Percentiles rank a stretch among this genome's conserved stretches.
Evolutionary conservation across 2,888 invertebrate species (phyloP).

Genomic region (Terebella lapidaria): DNA sequence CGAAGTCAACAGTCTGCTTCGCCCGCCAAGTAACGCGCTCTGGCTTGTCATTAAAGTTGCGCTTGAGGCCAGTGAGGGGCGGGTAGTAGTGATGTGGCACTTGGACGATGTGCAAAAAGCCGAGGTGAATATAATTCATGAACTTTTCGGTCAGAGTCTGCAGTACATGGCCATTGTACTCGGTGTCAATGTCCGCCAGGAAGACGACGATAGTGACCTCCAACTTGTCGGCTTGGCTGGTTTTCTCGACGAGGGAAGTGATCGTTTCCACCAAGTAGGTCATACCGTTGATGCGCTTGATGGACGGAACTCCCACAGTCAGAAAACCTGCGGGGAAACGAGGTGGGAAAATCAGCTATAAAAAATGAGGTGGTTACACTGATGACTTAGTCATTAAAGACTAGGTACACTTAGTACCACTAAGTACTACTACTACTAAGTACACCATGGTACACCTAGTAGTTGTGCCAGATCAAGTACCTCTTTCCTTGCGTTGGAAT

Average conservation of each 20-base stretch:
- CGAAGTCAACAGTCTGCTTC: constrained; percentile 41
- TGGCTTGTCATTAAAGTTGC: constrained; percentile 46
- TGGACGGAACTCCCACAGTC: constrained; percentile 53
- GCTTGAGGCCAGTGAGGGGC: constrained; percentile 27
- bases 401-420: too few species aligned
- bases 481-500: neutral
- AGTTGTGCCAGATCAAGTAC: neutral
- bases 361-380: too few species aligned
- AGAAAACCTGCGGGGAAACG: constrained; percentile 37
- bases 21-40: constrained; percentile 46
- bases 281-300: constrained; percentile 42
- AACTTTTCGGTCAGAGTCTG: constrained; percentile 25
- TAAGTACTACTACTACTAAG: too few species aligned
- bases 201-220: constrained; percentile 48
- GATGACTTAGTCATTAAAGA: too few species aligned
- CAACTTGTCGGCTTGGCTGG: constrained; percentile 33
- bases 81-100: constrained; percentile 35
- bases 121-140: constrained; percentile 33
- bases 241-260: constrained; percentile 45
- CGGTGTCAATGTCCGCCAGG: constrained; percentile 45
- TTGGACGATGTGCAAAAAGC: constrained; percentile 47
- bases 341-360: too few species aligned
- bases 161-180: constrained; percentile 27
- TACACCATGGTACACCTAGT: neutral
- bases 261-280: constrained; percentile 49